phyloP scores from a whole-genome alignment of 2,888 invertebrate genomes.

The Hirtodrosophila trivittata region DNA sequence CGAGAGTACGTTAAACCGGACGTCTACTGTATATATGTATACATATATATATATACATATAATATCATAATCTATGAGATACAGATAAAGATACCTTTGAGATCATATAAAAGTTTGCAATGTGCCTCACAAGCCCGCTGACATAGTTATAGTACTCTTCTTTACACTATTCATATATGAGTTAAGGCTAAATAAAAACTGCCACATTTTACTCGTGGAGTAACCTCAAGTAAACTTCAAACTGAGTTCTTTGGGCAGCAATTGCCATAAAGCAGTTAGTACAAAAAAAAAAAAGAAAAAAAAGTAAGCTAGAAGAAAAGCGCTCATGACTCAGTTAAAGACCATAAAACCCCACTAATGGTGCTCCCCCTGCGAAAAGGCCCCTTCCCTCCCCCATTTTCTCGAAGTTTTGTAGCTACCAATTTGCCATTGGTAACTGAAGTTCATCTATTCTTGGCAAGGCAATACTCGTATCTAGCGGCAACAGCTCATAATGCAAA shows the following conservation, averaged over 20 bases:
- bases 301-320: constrained; percentile 45
- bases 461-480: constrained; percentile 40
- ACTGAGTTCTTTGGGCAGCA: constrained; percentile 41
- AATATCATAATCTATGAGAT: neutral
- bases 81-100: too few relatives aligned
- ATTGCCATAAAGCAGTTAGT: constrained; percentile 38
- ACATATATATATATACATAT: neutral
- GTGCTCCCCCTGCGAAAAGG: neutral
- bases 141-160: constrained; percentile 3
- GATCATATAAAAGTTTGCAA: too few relatives aligned
- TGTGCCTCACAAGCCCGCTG: neutral
- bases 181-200: constrained; percentile 15
- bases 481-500: constrained; percentile 26
- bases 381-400: neutral
- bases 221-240: constrained; percentile 61
- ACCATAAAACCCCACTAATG: constrained; percentile 37
- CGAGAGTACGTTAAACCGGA: too few relatives aligned
- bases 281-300: constrained; percentile 29
- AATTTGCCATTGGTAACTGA: constrained; percentile 15
- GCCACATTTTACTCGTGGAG: constrained; percentile 35
- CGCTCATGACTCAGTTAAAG: constrained; percentile 45
- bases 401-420: neutral
- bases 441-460: constrained; percentile 36
- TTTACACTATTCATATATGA: neutral
- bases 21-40: too few relatives aligned